A percentile compares a stretch with the other conserved stretches of the same genome.
Conservation (phyloP, 2,888 invertebrate species). For the Cataglyphis albicans region DNA sequence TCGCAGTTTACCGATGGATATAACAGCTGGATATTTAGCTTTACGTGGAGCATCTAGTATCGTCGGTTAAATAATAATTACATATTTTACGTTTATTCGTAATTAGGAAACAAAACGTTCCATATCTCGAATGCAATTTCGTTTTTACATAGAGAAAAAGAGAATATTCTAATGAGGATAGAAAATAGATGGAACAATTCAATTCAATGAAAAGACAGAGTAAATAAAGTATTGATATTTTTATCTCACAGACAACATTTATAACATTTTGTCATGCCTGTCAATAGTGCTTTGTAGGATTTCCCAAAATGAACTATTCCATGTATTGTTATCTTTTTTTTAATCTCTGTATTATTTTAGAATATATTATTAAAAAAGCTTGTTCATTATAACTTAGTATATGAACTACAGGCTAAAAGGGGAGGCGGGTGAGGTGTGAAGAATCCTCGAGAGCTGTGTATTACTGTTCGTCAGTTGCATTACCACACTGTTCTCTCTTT, state of each 20-base stretch:
- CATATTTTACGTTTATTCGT: not conserved
- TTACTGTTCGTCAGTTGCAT: constrained; percentile 68
- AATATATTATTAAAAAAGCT: constrained; percentile 82
- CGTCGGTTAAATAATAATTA: constrained; percentile 88
- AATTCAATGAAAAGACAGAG: not conserved
- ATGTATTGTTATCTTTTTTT: constrained; percentile 62
- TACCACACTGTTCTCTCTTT: constrained; percentile 57
- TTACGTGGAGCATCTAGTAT: constrained; percentile 93
- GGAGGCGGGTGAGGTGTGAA: constrained; percentile 58
- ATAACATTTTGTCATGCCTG: constrained; percentile 25
- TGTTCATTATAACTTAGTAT: constrained; percentile 82
- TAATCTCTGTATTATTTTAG: constrained; percentile 79
- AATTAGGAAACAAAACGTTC: not conserved
- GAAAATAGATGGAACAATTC: constrained; percentile 11
- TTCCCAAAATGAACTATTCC: constrained; percentile 67
- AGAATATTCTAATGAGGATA: not conserved
- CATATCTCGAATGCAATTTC: not conserved
- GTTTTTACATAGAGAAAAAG: not conserved
- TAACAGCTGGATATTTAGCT: constrained; percentile 95
- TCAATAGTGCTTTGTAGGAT: constrained; percentile 45
- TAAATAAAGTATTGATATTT: constrained; percentile 38
- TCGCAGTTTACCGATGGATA: constrained; percentile 95
- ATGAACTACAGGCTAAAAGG: constrained; percentile 79
- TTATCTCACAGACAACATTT: constrained; percentile 43
- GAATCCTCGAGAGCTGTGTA: constrained; percentile 70